Conservation (phyloP, 1,140 invertebrate species). For the Helicoverpa armigera region DNA sequence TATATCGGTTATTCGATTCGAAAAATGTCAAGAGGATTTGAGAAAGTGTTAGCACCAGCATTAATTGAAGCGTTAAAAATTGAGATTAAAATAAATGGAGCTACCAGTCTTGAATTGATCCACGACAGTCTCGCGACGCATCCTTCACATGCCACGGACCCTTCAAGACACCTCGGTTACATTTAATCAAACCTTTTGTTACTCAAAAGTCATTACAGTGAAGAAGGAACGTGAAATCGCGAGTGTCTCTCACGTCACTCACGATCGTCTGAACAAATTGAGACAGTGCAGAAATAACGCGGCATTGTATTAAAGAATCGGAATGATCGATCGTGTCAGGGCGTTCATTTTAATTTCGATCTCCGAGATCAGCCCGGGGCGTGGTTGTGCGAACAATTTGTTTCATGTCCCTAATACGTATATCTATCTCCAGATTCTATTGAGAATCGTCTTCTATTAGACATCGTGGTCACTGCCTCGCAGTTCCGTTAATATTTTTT, state of each 20-base stretch:
- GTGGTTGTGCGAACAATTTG: conserved; percentile 82
- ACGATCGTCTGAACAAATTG: conserved; percentile 75
- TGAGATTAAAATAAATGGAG: too few species aligned
- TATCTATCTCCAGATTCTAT: conserved; percentile 46
- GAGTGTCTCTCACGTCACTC: conserved; percentile 76
- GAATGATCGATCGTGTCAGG: conserved; percentile 84
- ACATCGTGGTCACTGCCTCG: conserved; percentile 9
- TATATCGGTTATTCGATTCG: too few species aligned
- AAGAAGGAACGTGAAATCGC: conserved; percentile 72
- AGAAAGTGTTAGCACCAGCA: too few species aligned
- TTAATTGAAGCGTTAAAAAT: too few species aligned
- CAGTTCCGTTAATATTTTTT: conserved; percentile 31
- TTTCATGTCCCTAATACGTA: conserved; percentile 79
- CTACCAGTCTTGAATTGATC: too few species aligned
- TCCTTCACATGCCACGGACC: not conserved
- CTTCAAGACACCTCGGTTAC: conserved; percentile 2
- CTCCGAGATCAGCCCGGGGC: conserved; percentile 78
- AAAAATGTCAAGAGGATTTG: too few species aligned
- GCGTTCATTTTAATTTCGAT: conserved; percentile 86
- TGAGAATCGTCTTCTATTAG: conserved; percentile 20
- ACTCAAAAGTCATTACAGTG: conserved; percentile 67
- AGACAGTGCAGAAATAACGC: conserved; percentile 83
- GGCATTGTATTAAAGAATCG: conserved; percentile 83
- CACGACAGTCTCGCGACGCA: too few species aligned
- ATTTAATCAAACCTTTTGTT: conserved; percentile 56